Base-by-base conservation (phyloP, 2,113 vertebrate species). In the Irena cyanogastra region DNA sequence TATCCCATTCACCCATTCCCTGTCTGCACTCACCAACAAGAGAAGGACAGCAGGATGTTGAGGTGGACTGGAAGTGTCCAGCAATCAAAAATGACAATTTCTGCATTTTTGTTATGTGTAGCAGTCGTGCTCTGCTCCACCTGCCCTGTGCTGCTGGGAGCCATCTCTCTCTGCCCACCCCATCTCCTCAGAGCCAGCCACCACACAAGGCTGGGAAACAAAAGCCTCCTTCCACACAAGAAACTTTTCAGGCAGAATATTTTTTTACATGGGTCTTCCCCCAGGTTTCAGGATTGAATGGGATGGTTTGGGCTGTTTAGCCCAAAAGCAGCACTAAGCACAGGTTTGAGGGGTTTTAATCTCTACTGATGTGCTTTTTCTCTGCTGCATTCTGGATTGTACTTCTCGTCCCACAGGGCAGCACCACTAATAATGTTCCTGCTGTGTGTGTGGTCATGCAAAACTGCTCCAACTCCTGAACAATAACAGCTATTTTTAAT, bases 401-500 rank as follows among this genome's bases (percentile, higher is more conserved):
- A 66, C n/a, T 85, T 41, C 85, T 74, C 75, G 47, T 93, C 79
- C 90, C 82, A 80, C 35, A 41, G 76, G 76, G 56, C 70, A 80
- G 31, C 3, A 4, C 21, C 24, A 39, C 70, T 71, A 75, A 65
- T 76, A 79, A 81, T 18, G 39, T 47, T 83, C 64, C 64, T 49
- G 65, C 53, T 60, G 21, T 63, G 54, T 53, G 72, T 78, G 60
- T 1, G 0, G 52, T 66, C 79, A 1, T 87, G 83, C 61, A 90
- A 89, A 92, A 76, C 41, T 22, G 16, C 23, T 83, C 75, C 57
- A 59, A 81, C 57, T 92, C 83, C 68, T 64, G 64, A 75, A 83
- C 76, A 93, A 89, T 15, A 82, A 28, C 23, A 52, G 41, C 44
- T 93, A 52, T 75, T 90, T 96, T 89, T 90, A 90, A 92, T 89